Base-by-base conservation (phyloP, 2,888 invertebrate genomes). In the Cataglyphis rosenhaueri region DNA sequence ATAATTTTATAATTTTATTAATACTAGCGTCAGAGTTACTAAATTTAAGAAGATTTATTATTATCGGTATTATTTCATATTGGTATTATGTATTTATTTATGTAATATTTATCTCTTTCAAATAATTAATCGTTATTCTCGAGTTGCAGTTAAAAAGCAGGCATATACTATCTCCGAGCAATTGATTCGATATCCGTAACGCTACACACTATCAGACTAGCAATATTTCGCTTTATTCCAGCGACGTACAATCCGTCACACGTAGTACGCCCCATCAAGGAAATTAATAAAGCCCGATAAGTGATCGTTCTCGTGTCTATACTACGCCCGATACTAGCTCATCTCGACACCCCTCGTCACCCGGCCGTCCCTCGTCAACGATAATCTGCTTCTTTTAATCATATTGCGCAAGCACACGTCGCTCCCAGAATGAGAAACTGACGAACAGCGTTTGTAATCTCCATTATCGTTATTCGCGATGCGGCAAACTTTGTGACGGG, bases 361-460 rank as follows among this genome's bases (percentile, higher is more conserved):
- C 44, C 32, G 38, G 4, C 44, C 52, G 15, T 10, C 62, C 41
- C 59, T 44, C 38, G 29, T 18, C 59, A 3, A 57, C 62, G 83
- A 83, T 83, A 85, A 85, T 85, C 84, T 85, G 78, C 84, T 74
- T 83, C 83, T 85, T 85, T 85, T 83, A 85, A 85, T 85, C 84
- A 85, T 85, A 85, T 85, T 85, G 83, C 84, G 55, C 61, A 76
- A 82, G 70, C 76, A 82, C 82, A 68, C 61, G 38, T 65, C 66
- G 78, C 81, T 48, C 64, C 41, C 38, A 74, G 64, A 65, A 84
- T 84, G 82, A 76, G 66, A 84, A 82, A 74, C 84, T 55, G 75
- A 55, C 66, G 74, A 73, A 74, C 73, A 25, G 66, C 76, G 55
- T 76, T 70, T 68, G 84, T 74, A 85, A 85, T 85, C 71, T 83